phyloP scores from a whole-genome alignment of 2,113 vertebrate genomes.

The Odontesthes bonariensis region DNA sequence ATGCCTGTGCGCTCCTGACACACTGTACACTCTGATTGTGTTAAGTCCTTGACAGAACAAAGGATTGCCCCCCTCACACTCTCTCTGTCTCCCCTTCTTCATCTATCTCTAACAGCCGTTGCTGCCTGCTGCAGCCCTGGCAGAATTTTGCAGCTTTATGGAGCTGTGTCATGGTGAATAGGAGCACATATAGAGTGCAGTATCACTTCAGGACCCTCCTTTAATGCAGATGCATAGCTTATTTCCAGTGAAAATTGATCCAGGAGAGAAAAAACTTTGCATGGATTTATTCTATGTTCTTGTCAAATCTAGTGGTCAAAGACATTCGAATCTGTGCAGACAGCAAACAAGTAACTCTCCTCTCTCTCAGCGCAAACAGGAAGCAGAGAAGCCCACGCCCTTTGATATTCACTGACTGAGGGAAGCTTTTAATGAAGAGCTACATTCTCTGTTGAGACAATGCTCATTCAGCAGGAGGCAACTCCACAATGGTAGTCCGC shows the following conservation, averaged over 20 bases:
- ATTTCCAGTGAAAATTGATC: constrained; percentile 10
- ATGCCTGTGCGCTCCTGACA: constrained; percentile 84
- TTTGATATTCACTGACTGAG: constrained; percentile 26
- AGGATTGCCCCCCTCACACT: constrained; percentile 64
- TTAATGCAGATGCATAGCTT: constrained; percentile 40
- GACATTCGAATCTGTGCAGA: background rate
- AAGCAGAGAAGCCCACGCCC: constrained; percentile 1
- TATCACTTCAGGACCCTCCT: constrained; percentile 46
- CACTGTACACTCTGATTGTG: constrained; percentile 85
- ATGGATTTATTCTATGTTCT: background rate
- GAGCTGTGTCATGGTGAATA: constrained; percentile 66
- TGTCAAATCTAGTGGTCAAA: background rate
- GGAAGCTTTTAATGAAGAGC: constrained; percentile 41
- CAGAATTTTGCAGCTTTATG: constrained; percentile 58
- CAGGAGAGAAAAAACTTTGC: constrained; percentile 5
- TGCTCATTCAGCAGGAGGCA: background rate
- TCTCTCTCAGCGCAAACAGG: constrained; percentile 24
- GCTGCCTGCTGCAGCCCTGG: constrained; percentile 47
- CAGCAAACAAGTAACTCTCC: constrained; percentile 11
- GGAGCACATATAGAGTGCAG: constrained; percentile 48
- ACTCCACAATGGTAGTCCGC: constrained; percentile 10
- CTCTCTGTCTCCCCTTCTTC: constrained; percentile 38
- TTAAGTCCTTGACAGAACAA: constrained; percentile 86
- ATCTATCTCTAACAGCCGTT: constrained; percentile 64
- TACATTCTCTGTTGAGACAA: background rate